Evolutionary conservation across 2,797 vertebrate genomes (phyloP).

Genomic region (Dipus sagitta): DNA sequence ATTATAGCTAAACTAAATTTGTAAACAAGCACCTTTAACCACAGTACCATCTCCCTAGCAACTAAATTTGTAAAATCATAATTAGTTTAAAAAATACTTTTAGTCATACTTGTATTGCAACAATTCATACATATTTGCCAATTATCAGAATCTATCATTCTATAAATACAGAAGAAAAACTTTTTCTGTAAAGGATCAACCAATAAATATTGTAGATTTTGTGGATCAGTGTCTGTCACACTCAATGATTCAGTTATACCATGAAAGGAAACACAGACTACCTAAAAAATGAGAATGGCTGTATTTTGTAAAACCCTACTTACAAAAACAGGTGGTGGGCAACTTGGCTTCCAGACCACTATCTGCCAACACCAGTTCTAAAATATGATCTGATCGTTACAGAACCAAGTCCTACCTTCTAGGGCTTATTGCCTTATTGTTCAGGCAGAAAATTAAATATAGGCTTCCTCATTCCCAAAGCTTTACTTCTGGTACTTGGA

Average conservation of each 20-base stretch:
- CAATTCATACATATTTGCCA: background rate
- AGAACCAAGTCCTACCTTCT: background rate
- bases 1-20: constrained; percentile 20
- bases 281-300: background rate
- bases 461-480: background rate
- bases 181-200: background rate
- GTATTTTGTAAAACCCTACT: background rate
- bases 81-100: background rate
- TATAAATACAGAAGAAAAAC: background rate
- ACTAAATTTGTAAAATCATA: constrained; percentile 22
- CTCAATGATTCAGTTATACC: background rate
- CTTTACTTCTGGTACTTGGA: background rate
- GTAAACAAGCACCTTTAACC: too few species aligned
- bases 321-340: background rate
- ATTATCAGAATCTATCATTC: constrained; percentile 47
- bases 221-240: background rate
- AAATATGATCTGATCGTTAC: background rate
- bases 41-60: too few species aligned
- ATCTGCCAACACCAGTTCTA: background rate
- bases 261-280: background rate
- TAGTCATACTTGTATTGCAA: constrained; percentile 21
- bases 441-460: background rate
- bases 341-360: background rate
- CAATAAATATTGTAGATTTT: background rate
- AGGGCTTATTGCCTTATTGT: background rate